Base-by-base conservation (phyloP, 2,113 vertebrate species). In the Microtus ochrogaster region DNA sequence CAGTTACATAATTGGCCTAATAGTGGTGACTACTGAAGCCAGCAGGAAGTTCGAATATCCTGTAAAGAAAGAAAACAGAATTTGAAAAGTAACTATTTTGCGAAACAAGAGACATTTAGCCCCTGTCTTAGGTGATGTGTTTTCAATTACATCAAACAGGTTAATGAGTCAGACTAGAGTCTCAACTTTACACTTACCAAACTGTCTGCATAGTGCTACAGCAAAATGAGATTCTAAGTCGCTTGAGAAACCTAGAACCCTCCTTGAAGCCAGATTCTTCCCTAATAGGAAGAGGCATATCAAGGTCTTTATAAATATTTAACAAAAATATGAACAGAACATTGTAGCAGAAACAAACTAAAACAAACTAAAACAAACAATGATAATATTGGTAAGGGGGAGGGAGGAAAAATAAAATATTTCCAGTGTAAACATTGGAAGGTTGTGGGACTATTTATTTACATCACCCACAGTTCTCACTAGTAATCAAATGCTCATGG, bases 261-360 rank as follows among this genome's bases (percentile, higher is more conserved):
- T 66, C 16, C 21, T 94, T 76, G n/a, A 86, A 94, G 92, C 44
- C 24, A 85, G 55, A 70, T 68, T 85, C 30, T 91, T 94, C 86
- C 74, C 66, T 94, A 90, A 83, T 94, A 41, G 22, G 66, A 76
- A 95, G 33, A 85, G n/a, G 17, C 26, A 63, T 58, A 84, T n/a
- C 44, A 89, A 95, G 26, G 33, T 81, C n/a, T 84, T 89, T 89
- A 91, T 73, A 94, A 95, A 94, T 94, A 63, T 44, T 89, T 72
- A 89, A 61, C 21, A 83, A 94, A 96, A 94, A 58, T 30, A 47
- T 44, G 36, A 39, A 16, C 44, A 86, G 49, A 93, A 86, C 33
- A 89, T 92, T 72, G 10, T 28, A 84, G 49, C 2, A 55, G 81
- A 94, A 96, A 89, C 5, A 91, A 91, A 96, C 61, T 36, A 89